Evolutionary conservation across 2,797 vertebrate genomes (phyloP).

Genomic region (Poeciliopsis presidionis): DNA sequence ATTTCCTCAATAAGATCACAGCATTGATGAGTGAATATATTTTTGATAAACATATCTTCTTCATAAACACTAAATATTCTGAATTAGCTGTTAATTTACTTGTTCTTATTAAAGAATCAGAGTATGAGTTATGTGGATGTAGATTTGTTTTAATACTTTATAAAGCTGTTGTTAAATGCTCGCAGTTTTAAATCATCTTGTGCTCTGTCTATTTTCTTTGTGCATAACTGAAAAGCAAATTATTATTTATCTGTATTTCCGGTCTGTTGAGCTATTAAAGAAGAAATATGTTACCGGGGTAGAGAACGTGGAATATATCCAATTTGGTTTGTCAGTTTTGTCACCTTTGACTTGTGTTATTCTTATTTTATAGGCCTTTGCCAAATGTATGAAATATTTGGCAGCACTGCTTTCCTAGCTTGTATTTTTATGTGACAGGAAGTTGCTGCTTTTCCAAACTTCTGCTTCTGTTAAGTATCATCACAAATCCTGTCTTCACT

Average conservation of each 20-base stretch:
- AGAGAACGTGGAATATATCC: not conserved
- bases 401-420: not conserved
- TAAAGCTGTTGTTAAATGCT: not conserved
- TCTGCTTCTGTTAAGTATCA: not conserved
- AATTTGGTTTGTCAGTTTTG: not conserved
- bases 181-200: not conserved
- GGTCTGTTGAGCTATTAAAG: not conserved
- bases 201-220: not conserved
- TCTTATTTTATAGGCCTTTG: not conserved
- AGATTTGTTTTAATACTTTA: not conserved
- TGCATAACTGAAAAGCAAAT: not conserved
- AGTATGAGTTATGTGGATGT: not conserved
- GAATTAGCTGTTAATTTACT: not conserved
- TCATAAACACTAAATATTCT: not conserved
- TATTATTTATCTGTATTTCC: not conserved
- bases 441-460: not conserved
- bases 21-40: not conserved
- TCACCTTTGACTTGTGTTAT: not conserved
- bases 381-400: not conserved
- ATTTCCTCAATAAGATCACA: not conserved
- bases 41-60: not conserved
- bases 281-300: not conserved
- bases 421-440: not conserved
- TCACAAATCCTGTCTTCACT: not conserved
- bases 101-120: not conserved